These are phyloP conservation scores for Alouatta palliata DNA, from an alignment of 2,113 vertebrate genomes.

Conservation along the genomic window DNA sequence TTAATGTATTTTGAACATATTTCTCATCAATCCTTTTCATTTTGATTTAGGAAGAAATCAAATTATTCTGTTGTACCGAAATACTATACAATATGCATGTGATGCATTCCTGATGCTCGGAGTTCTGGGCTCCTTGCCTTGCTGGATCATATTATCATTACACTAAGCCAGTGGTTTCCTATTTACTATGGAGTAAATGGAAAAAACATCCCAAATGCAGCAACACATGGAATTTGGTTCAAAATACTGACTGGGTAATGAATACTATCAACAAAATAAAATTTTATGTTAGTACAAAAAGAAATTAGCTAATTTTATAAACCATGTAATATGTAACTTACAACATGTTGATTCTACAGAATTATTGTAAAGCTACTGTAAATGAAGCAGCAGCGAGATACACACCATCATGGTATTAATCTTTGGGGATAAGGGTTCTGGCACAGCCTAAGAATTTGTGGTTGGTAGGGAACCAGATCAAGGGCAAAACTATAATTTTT, in stretches of 20 bases:
- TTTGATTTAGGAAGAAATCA: neutral
- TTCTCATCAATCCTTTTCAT: conserved; percentile 23
- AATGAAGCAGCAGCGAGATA: neutral
- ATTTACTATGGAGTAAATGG: neutral
- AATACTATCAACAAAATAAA: neutral
- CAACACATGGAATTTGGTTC: neutral
- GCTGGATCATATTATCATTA: neutral
- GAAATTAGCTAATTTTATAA: conserved; percentile 19
- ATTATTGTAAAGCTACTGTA: neutral
- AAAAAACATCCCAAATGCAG: neutral
- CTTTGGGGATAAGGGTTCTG: neutral
- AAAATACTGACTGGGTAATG: neutral
- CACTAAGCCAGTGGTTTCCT: neutral
- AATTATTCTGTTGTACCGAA: conserved; percentile 7
- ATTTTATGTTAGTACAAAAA: neutral
- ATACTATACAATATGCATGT: neutral
- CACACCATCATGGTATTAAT: neutral
- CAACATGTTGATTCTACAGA: neutral
- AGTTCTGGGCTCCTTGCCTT: neutral
- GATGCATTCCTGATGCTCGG: neutral
- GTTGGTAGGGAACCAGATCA: neutral
- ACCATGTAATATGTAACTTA: neutral
- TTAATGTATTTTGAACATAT: conserved; percentile 41
- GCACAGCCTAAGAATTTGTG: neutral
- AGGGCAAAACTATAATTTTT: neutral